Base-by-base conservation (phyloP, 2,888 invertebrate species). In the Pyrrhosoma nymphula region DNA sequence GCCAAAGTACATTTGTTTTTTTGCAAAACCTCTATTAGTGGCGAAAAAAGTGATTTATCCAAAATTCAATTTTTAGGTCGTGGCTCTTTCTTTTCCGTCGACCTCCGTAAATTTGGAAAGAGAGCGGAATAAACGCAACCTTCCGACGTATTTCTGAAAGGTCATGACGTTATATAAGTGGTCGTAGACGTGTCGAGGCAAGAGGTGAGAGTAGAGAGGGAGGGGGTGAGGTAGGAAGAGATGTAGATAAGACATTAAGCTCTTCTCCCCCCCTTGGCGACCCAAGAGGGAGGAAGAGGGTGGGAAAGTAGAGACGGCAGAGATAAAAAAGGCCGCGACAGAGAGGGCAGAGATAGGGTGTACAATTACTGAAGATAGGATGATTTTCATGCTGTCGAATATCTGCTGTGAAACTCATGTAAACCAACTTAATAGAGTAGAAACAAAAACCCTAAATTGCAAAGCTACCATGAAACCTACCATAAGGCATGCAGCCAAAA, bases 221-320 rank as follows among this genome's bases (percentile, higher is more conserved):
- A 60, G 18, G 20, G 20, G 1, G 82, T 30, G 35, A 18, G 35
- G 82, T 16, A 26, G 35, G 82, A 35, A 82, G 82, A 82, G 82
- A 82, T 82, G 82, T 35, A 82, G 82, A 82, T 82, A 82, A 82
- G 82, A 35, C 82, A 82, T 82, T 16, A 82, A 82, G 30, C 35
- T 82, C 82, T 82, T 35, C 60, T 60, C 60, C 60, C 20, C 12
- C 4, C 20, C 2, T 60, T 16, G 20, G 60, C 56, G 60, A 60
- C 60, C 10, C 47, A 47, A 47, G 47, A 8, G 47, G 47, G 8
- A 47, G 47, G 47, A 47, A 47, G 47, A 47, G 47, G 8, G 47
- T 60, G 60, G 18, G 82, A 35, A 14, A 4, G 35, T 35, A 35
- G 35, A 16, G 82, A 35, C 16, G 69, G 8, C 26, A 69, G 69